Conservation (phyloP, 2,113 vertebrate species). For the Pollimyrus isidori region DNA sequence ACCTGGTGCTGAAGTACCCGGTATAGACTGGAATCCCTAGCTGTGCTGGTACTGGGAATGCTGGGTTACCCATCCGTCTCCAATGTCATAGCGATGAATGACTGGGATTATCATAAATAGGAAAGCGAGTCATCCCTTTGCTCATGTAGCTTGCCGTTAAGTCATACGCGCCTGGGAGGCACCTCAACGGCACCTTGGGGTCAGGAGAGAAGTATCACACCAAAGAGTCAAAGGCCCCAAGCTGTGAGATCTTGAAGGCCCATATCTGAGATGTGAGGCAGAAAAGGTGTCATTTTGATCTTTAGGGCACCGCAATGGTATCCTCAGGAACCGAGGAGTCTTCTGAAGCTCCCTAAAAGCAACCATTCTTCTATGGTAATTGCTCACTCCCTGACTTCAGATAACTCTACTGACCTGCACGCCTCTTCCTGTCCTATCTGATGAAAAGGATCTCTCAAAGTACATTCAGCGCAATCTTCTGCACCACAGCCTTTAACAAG, state of each 20-base stretch:
- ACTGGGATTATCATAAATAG: not conserved
- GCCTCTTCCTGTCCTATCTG: not conserved
- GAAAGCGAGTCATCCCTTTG: not conserved
- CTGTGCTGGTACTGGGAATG: not conserved
- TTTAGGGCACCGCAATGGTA: not conserved
- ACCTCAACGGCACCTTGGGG: not conserved
- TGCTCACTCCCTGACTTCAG: not conserved
- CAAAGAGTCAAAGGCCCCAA: not conserved
- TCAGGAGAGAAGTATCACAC: not conserved
- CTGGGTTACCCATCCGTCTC: not conserved
- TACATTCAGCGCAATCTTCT: not conserved
- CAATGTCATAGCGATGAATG: not conserved
- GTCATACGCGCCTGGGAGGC: not conserved
- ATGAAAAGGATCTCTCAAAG: not conserved
- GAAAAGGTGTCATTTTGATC: not conserved
- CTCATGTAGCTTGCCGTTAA: not conserved
- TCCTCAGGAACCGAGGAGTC: not conserved
- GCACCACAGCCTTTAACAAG: not conserved
- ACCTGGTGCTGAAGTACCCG: not conserved
- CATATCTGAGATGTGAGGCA: not conserved
- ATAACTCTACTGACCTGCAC: not conserved
- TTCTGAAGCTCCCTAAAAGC: not conserved
- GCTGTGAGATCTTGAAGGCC: not conserved
- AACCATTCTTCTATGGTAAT: not conserved
- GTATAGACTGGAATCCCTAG: not conserved